Evolutionary conservation across 1,140 invertebrate species (phyloP).

Genomic region (Saccostrea echinata): DNA sequence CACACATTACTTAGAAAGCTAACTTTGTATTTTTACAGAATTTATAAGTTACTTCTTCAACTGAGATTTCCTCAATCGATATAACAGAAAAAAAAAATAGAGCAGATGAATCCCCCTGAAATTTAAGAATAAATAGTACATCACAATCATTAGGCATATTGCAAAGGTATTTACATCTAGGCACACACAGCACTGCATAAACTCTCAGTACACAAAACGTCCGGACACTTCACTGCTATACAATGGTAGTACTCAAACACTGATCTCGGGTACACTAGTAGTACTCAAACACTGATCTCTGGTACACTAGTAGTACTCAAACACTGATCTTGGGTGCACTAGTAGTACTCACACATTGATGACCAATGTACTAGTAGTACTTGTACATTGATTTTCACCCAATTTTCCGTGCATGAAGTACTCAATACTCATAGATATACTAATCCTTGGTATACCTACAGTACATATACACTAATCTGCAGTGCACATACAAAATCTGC

Average conservation of each 20-base stretch:
- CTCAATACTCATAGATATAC: too few relatives aligned
- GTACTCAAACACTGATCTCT: neutral
- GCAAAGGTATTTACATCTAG: constrained; percentile 25
- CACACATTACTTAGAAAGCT: constrained; percentile 16
- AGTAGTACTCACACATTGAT: neutral
- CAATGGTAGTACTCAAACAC: neutral
- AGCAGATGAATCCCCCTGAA: constrained; percentile 5
- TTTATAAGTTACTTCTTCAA: neutral
- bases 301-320: neutral
- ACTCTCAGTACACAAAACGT: neutral
- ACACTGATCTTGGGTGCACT: neutral
- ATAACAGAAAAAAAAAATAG: neutral
- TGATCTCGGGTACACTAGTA: neutral
- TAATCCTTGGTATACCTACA: too few relatives aligned
- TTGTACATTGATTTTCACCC: too few relatives aligned
- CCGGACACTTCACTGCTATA: neutral
- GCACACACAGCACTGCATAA: constrained; percentile 20
- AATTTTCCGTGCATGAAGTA: too few relatives aligned
- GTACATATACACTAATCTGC: too few relatives aligned
- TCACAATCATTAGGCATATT: constrained; percentile 25
- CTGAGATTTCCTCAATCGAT: neutral
- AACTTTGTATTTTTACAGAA: neutral
- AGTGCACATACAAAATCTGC: too few relatives aligned
- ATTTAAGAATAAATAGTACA: constrained; percentile 28
- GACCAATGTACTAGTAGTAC: neutral